phyloP scores from a whole-genome alignment of 2,797 vertebrate species.

The Chaetodon trifasciatus region DNA sequence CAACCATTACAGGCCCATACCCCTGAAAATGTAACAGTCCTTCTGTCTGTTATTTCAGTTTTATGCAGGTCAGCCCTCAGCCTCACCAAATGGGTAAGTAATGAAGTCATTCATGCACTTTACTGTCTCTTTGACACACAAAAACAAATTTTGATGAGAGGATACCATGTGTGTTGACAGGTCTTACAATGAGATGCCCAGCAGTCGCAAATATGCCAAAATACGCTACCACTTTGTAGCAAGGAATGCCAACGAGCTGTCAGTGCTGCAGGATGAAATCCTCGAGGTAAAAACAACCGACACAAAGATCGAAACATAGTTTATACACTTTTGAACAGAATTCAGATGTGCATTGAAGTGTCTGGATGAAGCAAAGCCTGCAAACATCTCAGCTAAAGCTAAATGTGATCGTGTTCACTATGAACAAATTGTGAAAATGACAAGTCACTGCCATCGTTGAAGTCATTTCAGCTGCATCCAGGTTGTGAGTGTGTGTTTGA shows the following conservation, averaged over 20 bases:
- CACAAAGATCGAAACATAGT: not conserved
- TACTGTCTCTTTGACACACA: not conserved
- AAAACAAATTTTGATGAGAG: not conserved
- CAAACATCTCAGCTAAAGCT: not conserved
- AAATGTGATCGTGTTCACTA: not conserved
- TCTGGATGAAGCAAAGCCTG: not conserved
- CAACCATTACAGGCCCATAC: not conserved
- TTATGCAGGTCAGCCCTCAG: slow-evolving; percentile 80
- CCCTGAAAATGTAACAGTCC: not conserved
- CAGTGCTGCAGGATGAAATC: slow-evolving; percentile 95
- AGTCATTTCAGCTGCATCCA: not conserved
- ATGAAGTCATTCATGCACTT: not conserved
- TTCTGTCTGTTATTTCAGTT: slow-evolving; percentile 76
- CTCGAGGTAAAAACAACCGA: slow-evolving; percentile 89
- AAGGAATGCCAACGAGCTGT: slow-evolving; percentile 94
- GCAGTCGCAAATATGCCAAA: slow-evolving; percentile 90
- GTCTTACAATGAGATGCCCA: slow-evolving; percentile 82
- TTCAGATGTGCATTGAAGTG: not conserved
- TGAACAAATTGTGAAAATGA: not conserved
- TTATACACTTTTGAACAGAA: slow-evolving; percentile 9
- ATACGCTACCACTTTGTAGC: slow-evolving; percentile 95
- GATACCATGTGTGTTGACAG: slow-evolving; percentile 70
- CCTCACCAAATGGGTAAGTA: slow-evolving; percentile 86
- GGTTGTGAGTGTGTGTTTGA: not conserved
- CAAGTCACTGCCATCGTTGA: not conserved